phyloP scores from a whole-genome alignment of 2,797 vertebrate species.

The Danio aesculapii region DNA sequence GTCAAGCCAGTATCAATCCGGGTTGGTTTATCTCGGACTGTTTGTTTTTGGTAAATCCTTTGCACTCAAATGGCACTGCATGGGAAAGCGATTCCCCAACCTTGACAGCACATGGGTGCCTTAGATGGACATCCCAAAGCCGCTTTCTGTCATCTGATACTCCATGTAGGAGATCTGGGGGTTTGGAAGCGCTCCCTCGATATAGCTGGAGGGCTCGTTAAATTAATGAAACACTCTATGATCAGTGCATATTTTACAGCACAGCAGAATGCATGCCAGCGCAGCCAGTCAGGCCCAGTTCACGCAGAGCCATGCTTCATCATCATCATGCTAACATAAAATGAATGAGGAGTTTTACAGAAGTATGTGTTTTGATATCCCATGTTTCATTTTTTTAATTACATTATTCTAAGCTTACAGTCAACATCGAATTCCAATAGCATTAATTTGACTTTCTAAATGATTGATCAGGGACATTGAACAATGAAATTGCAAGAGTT shows the following conservation, averaged over 20 bases:
- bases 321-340: conserved; percentile 9
- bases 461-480: not conserved
- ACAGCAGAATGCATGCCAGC: conserved; percentile 57
- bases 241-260: conserved; percentile 68
- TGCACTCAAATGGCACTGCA: conserved; percentile 13
- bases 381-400: not conserved
- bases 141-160: conserved; percentile 48
- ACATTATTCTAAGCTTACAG: not conserved
- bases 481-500: not conserved
- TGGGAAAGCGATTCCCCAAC: conserved; percentile 57
- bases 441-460: not conserved
- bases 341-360: not conserved
- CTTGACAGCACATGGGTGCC: conserved; percentile 57
- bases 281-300: conserved; percentile 30
- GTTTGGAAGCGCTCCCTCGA: conserved; percentile 48
- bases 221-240: conserved; percentile 69
- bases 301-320: conserved; percentile 13
- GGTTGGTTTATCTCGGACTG: conserved; percentile 21
- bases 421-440: not conserved
- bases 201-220: conserved; percentile 59
- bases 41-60: conserved; percentile 57
- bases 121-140: conserved; percentile 52
- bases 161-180: conserved; percentile 39
- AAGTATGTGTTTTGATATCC: not conserved
- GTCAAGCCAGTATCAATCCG: conserved; percentile 3